These are phyloP conservation scores for Ormyrus labotus DNA, from an alignment of 2,888 invertebrate genomes.

Conservation along the genomic window DNA sequence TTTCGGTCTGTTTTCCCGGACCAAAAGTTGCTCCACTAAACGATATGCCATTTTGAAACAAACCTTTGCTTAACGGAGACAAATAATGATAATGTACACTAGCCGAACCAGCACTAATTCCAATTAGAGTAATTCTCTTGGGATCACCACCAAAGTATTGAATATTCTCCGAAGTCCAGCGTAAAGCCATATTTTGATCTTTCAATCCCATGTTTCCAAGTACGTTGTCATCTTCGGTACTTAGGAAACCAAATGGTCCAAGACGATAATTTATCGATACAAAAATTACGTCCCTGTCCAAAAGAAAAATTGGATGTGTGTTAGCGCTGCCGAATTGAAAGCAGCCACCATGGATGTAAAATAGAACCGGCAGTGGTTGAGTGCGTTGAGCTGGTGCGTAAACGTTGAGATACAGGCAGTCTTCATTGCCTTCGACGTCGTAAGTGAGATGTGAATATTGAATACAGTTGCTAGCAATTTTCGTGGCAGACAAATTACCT, in stretches of 20 bases:
- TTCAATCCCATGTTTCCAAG: conserved; percentile 82
- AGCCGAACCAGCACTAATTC: conserved; percentile 85
- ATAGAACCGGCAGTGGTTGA: neutral
- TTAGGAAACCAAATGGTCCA: conserved; percentile 85
- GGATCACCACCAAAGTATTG: conserved; percentile 84
- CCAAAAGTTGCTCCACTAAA: conserved; percentile 82
- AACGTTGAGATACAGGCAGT: conserved; percentile 62
- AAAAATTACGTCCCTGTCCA: no score
- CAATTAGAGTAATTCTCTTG: conserved; percentile 81
- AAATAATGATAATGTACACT: conserved; percentile 85
- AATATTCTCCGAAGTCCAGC: conserved; percentile 84
- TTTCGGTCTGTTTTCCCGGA: conserved; percentile 69
- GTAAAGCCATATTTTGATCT: conserved; percentile 78
- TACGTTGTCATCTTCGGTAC: conserved; percentile 82
- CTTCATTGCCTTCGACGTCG: conserved; percentile 58
- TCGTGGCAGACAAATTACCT: no score
- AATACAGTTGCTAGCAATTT: no score
- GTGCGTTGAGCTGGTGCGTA: conserved; percentile 53
- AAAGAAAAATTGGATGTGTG: no score
- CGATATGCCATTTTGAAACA: conserved; percentile 77
- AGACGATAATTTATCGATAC: conserved; percentile 80
- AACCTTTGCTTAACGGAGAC: conserved; percentile 74
- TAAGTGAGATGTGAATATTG: no score
- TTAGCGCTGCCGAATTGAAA: neutral
- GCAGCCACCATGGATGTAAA: neutral